These are phyloP conservation scores for Parasteatoda lunata DNA, from an alignment of 2,888 invertebrate species.

Conservation along the genomic window DNA sequence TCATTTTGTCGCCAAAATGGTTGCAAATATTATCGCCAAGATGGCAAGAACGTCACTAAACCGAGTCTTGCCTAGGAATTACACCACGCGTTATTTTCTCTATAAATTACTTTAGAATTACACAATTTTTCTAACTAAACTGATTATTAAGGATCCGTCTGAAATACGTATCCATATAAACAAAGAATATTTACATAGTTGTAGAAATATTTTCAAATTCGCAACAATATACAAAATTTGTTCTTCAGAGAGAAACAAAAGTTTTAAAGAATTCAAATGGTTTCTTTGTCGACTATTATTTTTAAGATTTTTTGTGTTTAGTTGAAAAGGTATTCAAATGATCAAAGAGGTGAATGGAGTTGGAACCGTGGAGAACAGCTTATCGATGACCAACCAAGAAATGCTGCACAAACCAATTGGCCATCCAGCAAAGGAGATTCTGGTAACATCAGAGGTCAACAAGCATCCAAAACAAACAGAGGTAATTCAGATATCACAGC, in stretches of 20 bases:
- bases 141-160: too few species aligned
- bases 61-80: too few species aligned
- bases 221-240: background rate
- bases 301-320: background rate
- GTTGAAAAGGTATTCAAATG: slow-evolving; percentile 15
- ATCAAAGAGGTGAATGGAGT: slow-evolving; percentile 37
- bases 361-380: slow-evolving; percentile 28
- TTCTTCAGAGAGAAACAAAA: background rate
- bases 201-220: background rate
- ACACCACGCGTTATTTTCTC: too few species aligned
- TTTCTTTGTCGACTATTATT: background rate
- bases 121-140: too few species aligned
- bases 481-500: background rate
- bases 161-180: too few species aligned
- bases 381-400: background rate
- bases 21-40: too few species aligned
- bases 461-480: slow-evolving; percentile 31
- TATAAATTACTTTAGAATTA: too few species aligned
- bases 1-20: too few species aligned
- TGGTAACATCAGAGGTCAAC: background rate
- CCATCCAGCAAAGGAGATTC: slow-evolving; percentile 9
- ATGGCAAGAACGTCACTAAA: too few species aligned
- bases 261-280: background rate
- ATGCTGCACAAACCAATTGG: slow-evolving; percentile 8
- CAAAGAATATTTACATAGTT: too few species aligned